Percentiles rank a stretch among this genome's conserved stretches.
These are phyloP conservation scores for Mimachlamys varia DNA, from an alignment of 2,888 invertebrate species.

Conservation along the genomic window DNA sequence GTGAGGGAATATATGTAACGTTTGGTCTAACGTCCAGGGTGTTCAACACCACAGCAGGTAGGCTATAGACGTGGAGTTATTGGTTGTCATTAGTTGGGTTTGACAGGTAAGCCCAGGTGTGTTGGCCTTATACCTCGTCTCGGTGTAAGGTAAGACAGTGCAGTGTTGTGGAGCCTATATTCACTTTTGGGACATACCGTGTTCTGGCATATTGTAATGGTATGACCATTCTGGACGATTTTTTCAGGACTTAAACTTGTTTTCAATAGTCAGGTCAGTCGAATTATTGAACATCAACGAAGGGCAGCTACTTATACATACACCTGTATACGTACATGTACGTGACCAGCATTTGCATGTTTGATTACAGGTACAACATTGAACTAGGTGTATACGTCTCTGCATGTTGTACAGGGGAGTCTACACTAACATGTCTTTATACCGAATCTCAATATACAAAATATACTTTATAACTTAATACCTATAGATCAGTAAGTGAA, in stretches of 20 bases:
- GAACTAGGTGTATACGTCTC: neutral
- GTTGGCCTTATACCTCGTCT: neutral
- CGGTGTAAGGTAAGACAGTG: neutral
- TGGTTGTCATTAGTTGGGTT: neutral
- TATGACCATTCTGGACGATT: neutral
- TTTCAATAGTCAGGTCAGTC: neutral
- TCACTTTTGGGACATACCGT: neutral
- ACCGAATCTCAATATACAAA: neutral
- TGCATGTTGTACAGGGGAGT: neutral
- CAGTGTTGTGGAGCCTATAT: neutral
- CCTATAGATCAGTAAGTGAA: too few species aligned
- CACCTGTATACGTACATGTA: constrained; percentile 4
- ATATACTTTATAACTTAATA: too few species aligned
- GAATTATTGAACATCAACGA: neutral
- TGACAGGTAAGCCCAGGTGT: constrained; percentile 26
- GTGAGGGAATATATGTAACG: neutral
- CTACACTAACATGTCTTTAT: neutral
- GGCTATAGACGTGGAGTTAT: neutral
- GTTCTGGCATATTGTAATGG: neutral
- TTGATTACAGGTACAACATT: neutral
- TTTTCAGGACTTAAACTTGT: neutral
- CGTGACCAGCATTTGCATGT: constrained; percentile 20
- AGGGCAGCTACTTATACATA: neutral
- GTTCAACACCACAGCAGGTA: neutral
- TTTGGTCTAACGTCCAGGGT: neutral